phyloP scores from a whole-genome alignment of 2,113 vertebrate species.

The Ammodytes dubius region DNA sequence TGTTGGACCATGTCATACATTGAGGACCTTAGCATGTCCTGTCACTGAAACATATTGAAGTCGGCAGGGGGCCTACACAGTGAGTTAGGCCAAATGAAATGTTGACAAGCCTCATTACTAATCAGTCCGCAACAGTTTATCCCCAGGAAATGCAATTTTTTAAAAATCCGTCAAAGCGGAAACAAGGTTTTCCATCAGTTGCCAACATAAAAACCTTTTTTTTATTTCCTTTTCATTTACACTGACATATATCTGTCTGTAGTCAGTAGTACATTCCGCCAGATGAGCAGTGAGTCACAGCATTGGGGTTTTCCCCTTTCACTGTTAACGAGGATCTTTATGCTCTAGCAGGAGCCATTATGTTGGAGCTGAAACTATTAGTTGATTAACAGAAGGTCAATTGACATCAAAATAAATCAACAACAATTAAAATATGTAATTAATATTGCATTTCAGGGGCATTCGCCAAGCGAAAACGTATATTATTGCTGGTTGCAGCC shows the following conservation, averaged over 20 bases:
- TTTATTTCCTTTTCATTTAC: not conserved
- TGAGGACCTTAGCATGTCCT: constrained; percentile 42
- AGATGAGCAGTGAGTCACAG: not conserved
- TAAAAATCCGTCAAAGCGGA: not conserved
- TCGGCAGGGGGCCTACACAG: constrained; percentile 14
- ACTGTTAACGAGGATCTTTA: constrained; percentile 24
- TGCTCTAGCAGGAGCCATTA: not conserved
- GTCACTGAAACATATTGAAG: constrained; percentile 34
- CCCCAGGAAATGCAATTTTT: not conserved
- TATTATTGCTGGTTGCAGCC: not conserved
- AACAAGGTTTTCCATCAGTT: not conserved
- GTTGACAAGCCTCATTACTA: constrained; percentile 27
- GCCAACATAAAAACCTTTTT: not conserved
- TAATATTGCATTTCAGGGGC: not conserved
- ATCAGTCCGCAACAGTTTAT: constrained; percentile 4
- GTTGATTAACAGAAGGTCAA: constrained; percentile 6
- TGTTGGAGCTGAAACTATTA: not conserved
- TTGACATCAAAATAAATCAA: constrained; percentile 2
- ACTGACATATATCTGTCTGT: not conserved
- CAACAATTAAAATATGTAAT: constrained; percentile 7
- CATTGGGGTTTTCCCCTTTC: not conserved
- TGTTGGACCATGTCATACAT: constrained; percentile 25
- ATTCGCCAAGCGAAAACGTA: not conserved
- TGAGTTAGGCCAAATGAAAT: constrained; percentile 12
- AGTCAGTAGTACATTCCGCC: not conserved